These are phyloP conservation scores for Aphelenchoides besseyi DNA, from an alignment of 1,140 invertebrate species.

Conservation along the genomic window DNA sequence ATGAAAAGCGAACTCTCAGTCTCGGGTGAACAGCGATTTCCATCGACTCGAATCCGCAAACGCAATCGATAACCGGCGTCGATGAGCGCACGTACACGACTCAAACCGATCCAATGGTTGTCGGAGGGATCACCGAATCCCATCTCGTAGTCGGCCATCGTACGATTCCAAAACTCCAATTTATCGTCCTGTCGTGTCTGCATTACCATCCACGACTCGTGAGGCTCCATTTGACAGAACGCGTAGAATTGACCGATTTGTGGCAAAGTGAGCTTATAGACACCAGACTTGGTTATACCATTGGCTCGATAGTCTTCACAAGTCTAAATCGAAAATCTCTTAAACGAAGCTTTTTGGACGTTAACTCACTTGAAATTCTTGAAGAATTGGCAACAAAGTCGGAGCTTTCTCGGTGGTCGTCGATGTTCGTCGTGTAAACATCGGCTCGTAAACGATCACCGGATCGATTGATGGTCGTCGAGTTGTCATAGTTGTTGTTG, in stretches of 20 bases:
- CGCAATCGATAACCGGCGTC: not conserved
- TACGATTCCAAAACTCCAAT: slow-evolving; percentile 31
- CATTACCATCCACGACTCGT: slow-evolving; percentile 25
- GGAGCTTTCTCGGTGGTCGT: not conserved
- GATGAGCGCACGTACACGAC: slow-evolving; percentile 24
- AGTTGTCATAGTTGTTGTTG: slow-evolving; percentile 11
- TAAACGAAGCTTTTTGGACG: not conserved
- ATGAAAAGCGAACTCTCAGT: not conserved
- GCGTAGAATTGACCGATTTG: slow-evolving; percentile 23
- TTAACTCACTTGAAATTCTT: not conserved
- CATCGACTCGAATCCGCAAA: slow-evolving; percentile 23
- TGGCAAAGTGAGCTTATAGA: slow-evolving; percentile 20
- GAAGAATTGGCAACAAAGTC: no score
- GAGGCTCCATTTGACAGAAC: slow-evolving; percentile 25
- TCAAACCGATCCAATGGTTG: slow-evolving; percentile 28
- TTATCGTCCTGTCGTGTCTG: slow-evolving; percentile 18
- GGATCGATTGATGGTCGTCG: not conserved
- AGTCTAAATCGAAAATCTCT: slow-evolving; percentile 19
- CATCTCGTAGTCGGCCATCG: slow-evolving; percentile 23
- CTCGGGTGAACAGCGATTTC: not conserved
- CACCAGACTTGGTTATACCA: slow-evolving; percentile 22
- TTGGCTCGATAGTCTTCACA: slow-evolving; percentile 23
- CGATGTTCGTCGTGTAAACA: not conserved
- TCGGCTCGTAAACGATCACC: not conserved
- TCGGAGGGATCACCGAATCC: slow-evolving; percentile 23